A percentile compares a stretch with the other conserved stretches of the same genome.
These are phyloP conservation scores for Acronicta psi DNA, from an alignment of 2,888 invertebrate genomes.

Conservation along the genomic window DNA sequence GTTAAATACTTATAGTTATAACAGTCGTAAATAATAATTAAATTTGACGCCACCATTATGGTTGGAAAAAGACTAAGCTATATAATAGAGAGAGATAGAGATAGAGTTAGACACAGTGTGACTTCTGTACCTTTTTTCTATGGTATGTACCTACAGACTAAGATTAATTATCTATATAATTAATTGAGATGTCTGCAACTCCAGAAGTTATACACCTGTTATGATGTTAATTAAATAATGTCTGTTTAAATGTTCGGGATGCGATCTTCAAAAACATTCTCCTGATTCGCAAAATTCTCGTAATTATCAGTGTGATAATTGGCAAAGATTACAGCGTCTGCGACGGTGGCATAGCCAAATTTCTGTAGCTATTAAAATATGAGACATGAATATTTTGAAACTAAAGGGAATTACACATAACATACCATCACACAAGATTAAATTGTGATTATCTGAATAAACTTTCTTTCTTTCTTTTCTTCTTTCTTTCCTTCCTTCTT, in stretches of 20 bases:
- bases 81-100: not conserved
- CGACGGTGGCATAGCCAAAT: not conserved
- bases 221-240: conserved; percentile 13
- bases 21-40: too few relatives aligned
- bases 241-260: conserved; percentile 7
- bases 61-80: not conserved
- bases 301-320: not conserved
- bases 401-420: too few relatives aligned
- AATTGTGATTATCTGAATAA: too few relatives aligned
- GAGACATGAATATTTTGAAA: too few relatives aligned
- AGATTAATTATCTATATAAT: conserved; percentile 18
- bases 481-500: too few relatives aligned
- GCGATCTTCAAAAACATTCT: conserved; percentile 10
- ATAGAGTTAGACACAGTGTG: too few relatives aligned
- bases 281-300: not conserved
- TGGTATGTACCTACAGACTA: not conserved
- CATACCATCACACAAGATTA: too few relatives aligned
- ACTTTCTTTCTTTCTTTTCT: too few relatives aligned
- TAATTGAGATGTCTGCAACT: conserved; percentile 19
- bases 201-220: conserved; percentile 18
- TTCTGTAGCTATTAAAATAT: not conserved
- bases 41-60: not conserved
- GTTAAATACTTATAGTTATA: too few relatives aligned
- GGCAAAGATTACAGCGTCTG: conserved; percentile 5
- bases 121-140: not conserved